A percentile compares a stretch with the other conserved stretches of the same genome.
Conservation (phyloP, 2,888 invertebrate genomes). For the Lycocerus yunnanus region DNA sequence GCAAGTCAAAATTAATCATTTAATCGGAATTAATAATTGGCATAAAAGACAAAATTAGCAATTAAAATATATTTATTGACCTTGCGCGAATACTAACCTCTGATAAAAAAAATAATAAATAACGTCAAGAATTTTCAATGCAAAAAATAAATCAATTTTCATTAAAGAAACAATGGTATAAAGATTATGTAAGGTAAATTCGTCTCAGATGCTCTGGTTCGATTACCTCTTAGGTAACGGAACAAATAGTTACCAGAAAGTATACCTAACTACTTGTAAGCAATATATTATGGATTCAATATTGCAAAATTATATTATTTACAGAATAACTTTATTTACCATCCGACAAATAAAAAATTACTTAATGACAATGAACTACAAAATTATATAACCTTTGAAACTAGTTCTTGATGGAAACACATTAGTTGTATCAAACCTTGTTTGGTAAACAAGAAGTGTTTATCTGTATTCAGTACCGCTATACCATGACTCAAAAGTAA, state of each 20-base stretch:
- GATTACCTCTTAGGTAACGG: not conserved
- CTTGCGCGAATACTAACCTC: not conserved
- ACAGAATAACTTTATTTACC: not conserved
- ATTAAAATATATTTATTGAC: not conserved
- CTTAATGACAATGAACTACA: not conserved
- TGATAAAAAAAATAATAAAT: not conserved
- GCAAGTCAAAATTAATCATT: not conserved
- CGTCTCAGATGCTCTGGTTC: not conserved
- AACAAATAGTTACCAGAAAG: not conserved
- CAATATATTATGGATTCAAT: not conserved
- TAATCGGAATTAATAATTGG: not conserved
- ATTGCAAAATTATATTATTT: not conserved
- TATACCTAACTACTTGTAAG: too few species aligned
- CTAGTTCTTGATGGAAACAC: not conserved
- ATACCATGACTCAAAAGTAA: not conserved
- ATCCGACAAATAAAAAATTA: not conserved
- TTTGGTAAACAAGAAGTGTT: not conserved
- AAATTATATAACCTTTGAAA: not conserved
- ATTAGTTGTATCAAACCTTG: not conserved
- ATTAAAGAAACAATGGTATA: not conserved
- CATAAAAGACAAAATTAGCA: not conserved
- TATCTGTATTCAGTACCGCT: not conserved
- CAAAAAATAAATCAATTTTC: not conserved
- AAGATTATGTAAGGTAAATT: not conserved
- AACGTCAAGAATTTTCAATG: not conserved